Conservation (phyloP, 2,113 vertebrate species). For the Chrysemys picta region DNA sequence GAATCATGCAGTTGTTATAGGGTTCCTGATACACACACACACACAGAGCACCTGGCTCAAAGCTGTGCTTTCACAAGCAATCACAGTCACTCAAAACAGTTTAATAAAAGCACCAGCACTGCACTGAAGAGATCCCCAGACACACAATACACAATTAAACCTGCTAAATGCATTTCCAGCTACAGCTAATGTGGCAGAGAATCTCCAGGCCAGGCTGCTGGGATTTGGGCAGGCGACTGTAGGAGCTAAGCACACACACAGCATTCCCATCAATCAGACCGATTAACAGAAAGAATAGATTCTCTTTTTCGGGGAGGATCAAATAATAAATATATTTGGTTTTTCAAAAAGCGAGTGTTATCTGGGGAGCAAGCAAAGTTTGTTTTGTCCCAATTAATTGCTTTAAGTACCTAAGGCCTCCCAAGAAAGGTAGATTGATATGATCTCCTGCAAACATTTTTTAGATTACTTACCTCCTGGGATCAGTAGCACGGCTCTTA, state of each 20-base stretch:
- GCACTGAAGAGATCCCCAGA: neutral
- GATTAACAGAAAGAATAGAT: neutral
- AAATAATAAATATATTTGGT: neutral
- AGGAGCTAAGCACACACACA: neutral
- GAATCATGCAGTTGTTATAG: neutral
- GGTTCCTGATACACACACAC: too few species aligned
- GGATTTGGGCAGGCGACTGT: neutral
- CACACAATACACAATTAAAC: neutral
- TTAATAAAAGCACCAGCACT: too few species aligned
- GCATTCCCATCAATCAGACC: neutral
- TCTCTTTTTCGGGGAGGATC: neutral
- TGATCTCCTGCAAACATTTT: neutral
- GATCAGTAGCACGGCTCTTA: accelerated
- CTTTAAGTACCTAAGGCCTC: neutral
- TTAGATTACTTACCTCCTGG: neutral
- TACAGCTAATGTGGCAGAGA: neutral
- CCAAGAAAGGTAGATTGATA: accelerated
- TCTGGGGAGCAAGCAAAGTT: neutral
- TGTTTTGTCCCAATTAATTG: neutral
- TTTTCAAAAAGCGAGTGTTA: neutral
- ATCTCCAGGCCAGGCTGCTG: neutral
- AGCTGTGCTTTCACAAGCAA: neutral
- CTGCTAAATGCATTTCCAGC: neutral
- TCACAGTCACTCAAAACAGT: neutral
- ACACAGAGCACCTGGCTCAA: neutral